Evolutionary conservation across 2,113 vertebrate genomes (phyloP).

Genomic region (Ailurus styani): DNA sequence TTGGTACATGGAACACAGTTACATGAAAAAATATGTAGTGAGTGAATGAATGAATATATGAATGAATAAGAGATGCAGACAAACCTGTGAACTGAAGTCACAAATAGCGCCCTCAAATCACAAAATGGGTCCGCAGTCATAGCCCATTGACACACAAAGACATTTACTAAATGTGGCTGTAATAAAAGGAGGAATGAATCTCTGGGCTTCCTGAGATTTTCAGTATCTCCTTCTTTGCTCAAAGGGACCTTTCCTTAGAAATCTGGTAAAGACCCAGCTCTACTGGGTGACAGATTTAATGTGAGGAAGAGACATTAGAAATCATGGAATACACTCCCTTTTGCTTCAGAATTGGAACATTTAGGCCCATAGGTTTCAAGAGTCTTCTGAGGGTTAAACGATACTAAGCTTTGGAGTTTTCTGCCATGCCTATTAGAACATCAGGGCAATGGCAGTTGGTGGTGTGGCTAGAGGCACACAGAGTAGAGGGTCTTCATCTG

Average conservation of each 20-base stretch:
- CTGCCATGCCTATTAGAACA: background rate
- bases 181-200: background rate
- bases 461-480: background rate
- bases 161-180: background rate
- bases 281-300: background rate
- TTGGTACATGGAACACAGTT: background rate
- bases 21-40: background rate
- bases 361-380: background rate
- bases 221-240: background rate
- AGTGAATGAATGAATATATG: background rate
- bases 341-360: background rate
- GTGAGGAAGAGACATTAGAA: background rate
- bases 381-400: background rate
- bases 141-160: background rate
- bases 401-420: background rate
- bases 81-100: background rate
- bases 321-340: background rate
- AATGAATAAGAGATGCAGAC: background rate
- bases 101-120: background rate
- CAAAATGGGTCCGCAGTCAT: background rate
- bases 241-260: background rate
- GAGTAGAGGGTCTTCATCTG: background rate
- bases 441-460: background rate
- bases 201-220: background rate
- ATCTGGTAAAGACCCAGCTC: background rate